Base-by-base conservation (phyloP, 2,888 invertebrate species). In the Pherbina coryleti region DNA sequence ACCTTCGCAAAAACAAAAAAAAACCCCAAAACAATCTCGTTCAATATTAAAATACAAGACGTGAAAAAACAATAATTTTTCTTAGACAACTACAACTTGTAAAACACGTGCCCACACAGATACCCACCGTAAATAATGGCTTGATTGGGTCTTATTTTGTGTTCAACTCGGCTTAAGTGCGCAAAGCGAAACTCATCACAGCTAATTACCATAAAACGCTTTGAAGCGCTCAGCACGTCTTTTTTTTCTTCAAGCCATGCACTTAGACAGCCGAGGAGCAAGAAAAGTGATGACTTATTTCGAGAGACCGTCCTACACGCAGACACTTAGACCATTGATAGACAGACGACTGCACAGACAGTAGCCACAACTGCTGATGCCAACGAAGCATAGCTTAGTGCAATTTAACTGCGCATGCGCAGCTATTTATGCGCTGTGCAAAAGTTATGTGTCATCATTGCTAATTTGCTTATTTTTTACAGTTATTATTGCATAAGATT, bases 151-250 rank as follows among this genome's bases (percentile, higher is more conserved):
- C 34, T 66, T 66, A 60, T 60, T 28, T 60, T 60, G 28, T 17
- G 60, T 60, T 4, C 28, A 28, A 11, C 22, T 34, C 67, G 44
- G 44, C 22, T 55, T 28, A 14, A 37, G 31, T 22, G 72, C 72
- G 60, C 57, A 37, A 37, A 67, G 71, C 71, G 69, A 51, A 71
- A 75, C 55, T 72, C 72, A 78, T 77, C 77, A 70, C 76, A 44
- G 34, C 77, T 80, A 80, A 80, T 80, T 80, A 79, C 77, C 80
- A 80, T 80, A 80, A 80, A 80, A 53, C 34, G 73, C 71, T 66
- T 53, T n/a, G 17, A n/a, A 67, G 71, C 51, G 75, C 80, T 78
- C 75, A 78, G 70, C 78, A 51, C 76, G 71, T 49, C 71, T 34
- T 17, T 17, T 49, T 64, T 25, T 37, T 14, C 25, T 67, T 17